Conservation (phyloP, 2,797 vertebrate species). For the Galago senegalensis region DNA sequence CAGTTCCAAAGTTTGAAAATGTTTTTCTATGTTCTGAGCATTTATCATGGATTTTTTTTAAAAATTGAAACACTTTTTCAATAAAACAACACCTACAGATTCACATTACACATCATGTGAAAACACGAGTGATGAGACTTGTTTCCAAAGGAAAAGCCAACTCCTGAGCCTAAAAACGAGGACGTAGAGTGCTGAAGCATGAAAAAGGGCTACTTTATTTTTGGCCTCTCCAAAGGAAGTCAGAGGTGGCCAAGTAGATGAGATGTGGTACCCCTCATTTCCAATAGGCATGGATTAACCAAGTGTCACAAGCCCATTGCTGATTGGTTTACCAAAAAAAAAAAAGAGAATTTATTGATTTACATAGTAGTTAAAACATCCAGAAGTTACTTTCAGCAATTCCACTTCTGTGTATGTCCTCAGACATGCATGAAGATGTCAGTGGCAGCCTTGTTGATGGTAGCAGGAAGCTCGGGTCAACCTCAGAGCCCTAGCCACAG, state of each 20-base stretch:
- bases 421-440: neutral
- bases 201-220: neutral
- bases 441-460: neutral
- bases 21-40: conserved; percentile 60
- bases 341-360: neutral
- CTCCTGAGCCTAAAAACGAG: neutral
- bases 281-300: neutral
- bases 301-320: neutral
- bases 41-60: conserved; percentile 58
- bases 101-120: neutral
- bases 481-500: neutral
- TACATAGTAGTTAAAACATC: conserved; percentile 37
- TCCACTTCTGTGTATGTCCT: neutral
- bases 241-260: neutral
- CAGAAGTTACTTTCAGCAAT: conserved; percentile 42
- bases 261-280: neutral
- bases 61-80: conserved; percentile 52
- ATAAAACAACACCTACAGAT: conserved; percentile 58
- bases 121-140: neutral
- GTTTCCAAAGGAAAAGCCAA: conserved; percentile 25
- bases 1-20: conserved; percentile 64
- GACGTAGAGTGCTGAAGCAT: neutral
- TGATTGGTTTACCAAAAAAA: neutral
- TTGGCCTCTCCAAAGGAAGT: neutral
- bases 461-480: neutral